Evolutionary conservation across 1,140 invertebrate species (phyloP), one percentile per base, ranked within the genome.

Genomic region (Pseudomyrmex dendroicus): DNA sequence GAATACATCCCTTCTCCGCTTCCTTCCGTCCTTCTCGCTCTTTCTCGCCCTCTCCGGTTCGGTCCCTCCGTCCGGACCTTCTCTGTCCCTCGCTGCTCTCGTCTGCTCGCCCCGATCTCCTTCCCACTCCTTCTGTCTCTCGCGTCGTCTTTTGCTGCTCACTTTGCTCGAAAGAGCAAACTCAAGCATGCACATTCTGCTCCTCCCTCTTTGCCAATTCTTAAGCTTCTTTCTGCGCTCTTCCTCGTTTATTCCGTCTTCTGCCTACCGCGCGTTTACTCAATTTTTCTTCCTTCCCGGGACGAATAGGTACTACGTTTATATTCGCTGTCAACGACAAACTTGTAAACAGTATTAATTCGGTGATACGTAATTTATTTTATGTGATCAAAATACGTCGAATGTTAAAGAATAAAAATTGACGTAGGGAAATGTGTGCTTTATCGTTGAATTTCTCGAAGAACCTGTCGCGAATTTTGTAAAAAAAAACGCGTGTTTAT

Each of bases 1-100:
- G 89, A 74, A 88, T 84, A 86, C 62, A 73, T 73, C 82, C 80
- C 86, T 80, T 80, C 64, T 57, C 54, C 48, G 15, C n/a, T 15
- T 72, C 44, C 20, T 35, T 70, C 17, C 52, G 15, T 56, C 63
- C 63, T 22, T 66, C 61, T 48, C 54, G 35, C 13, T 59, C 63
- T 73, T 50, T 73, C 73, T 57, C 44, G 57, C 35, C 48, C 10
- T 64, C 44, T 48, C 67, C 17, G 73, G 62, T 20, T 50, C 56
- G 20, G 9, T 35, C 1, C 13, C 35, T 17, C 57, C 54, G 35
- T 35, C 35, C 35, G 35, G 35, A 35, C 12, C 9, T 13, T 56
- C 50, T 59, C 13, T 48, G 12, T 72, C 44, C 35, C 22, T 15
- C n/a, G n/a, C 46, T 13, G 17, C 3, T 67, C 20, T 57, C 44